phyloP scores from a whole-genome alignment of 2,888 invertebrate species.

The Fragum sueziense region DNA sequence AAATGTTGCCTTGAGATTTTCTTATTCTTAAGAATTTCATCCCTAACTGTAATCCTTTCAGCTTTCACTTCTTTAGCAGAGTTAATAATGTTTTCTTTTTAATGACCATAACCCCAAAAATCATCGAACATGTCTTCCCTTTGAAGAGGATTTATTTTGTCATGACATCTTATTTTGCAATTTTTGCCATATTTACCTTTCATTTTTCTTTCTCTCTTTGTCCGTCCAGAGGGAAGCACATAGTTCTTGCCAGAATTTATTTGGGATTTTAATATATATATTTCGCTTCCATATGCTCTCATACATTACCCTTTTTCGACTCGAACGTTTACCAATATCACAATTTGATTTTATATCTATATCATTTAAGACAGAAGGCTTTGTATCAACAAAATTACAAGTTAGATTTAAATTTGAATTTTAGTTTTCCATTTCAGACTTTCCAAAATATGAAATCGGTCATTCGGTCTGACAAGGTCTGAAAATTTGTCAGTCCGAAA shows the following conservation, averaged over 20 bases:
- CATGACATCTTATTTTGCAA: slow-evolving; percentile 36
- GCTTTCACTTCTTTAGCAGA: slow-evolving; percentile 18
- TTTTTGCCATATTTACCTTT: slow-evolving; percentile 30
- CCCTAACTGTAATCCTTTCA: slow-evolving; percentile 13
- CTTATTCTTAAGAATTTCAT: not conserved
- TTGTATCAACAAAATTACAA: no score
- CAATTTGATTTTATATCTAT: not conserved
- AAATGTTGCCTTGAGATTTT: slow-evolving; percentile 23
- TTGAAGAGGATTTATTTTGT: slow-evolving; percentile 6
- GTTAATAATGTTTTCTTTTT: slow-evolving; percentile 33
- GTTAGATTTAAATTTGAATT: not conserved
- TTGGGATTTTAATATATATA: slow-evolving; percentile 18
- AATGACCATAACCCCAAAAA: slow-evolving; percentile 44
- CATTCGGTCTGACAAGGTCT: no score
- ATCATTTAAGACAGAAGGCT: no score
- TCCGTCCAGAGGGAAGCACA: not conserved
- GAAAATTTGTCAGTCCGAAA: no score
- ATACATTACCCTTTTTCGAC: slow-evolving; percentile 28
- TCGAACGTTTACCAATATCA: not conserved
- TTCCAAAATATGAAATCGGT: not conserved
- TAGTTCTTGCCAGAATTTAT: slow-evolving; percentile 29
- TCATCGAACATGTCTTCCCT: slow-evolving; percentile 27
- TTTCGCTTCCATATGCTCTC: slow-evolving; percentile 31
- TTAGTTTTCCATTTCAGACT: not conserved
- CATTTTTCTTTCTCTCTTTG: slow-evolving; percentile 21